phyloP scores from a whole-genome alignment of 2,797 vertebrate species.

The Eulemur mongoz region DNA sequence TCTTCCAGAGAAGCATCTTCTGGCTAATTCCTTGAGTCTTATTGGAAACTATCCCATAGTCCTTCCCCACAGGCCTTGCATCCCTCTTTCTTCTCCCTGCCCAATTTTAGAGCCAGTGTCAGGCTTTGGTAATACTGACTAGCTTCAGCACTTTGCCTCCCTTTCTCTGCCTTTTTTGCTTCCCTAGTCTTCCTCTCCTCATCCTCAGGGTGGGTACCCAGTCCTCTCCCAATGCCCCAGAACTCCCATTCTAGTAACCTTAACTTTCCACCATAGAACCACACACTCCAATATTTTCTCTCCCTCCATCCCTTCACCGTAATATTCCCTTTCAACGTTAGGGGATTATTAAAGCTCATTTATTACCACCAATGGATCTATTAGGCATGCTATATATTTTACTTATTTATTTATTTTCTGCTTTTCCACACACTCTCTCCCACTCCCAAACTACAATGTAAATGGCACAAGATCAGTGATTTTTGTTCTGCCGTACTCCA shows the following conservation, averaged over 20 bases:
- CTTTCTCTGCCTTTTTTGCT: background rate
- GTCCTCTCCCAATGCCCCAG: background rate
- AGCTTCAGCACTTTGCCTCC: background rate
- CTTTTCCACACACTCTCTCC: background rate
- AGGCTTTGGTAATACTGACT: background rate
- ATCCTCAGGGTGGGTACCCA: too few relatives aligned
- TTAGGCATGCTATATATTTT: background rate
- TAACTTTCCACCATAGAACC: background rate
- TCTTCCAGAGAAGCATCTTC: background rate
- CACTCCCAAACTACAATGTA: background rate
- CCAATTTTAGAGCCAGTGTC: background rate
- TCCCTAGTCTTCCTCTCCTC: background rate
- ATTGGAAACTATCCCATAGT: background rate
- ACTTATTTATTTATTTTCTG: background rate
- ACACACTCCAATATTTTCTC: background rate
- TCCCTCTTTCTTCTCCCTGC: background rate
- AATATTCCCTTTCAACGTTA: background rate
- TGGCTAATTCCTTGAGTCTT: background rate
- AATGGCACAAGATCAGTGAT: background rate
- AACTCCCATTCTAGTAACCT: background rate
- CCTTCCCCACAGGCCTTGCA: background rate
- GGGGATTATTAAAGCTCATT: background rate
- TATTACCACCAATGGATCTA: background rate
- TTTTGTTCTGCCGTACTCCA: background rate
- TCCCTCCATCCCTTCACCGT: background rate